phyloP scores from a whole-genome alignment of 1,140 invertebrate genomes.

The Drosophila ambigua region DNA sequence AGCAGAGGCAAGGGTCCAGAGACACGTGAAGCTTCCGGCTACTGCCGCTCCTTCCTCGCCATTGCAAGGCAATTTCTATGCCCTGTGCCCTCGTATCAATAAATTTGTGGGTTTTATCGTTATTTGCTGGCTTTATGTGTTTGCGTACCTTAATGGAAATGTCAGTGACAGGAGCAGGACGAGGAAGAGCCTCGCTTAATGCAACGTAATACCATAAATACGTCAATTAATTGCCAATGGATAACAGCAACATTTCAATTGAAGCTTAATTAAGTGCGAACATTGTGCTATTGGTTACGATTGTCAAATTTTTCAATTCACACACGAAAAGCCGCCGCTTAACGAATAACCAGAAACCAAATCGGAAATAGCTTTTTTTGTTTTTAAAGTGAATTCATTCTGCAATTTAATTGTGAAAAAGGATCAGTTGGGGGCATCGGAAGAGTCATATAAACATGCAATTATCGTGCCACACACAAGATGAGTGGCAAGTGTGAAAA shows the following conservation, averaged over 20 bases:
- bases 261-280: not conserved
- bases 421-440: conserved; percentile 24
- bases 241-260: not conserved
- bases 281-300: no score
- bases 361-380: not conserved
- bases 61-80: conserved; percentile 70
- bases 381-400: not conserved
- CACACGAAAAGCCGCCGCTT: not conserved
- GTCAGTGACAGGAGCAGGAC: no score
- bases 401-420: conserved; percentile 31
- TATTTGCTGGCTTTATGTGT: conserved; percentile 77
- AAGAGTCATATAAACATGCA: conserved; percentile 61
- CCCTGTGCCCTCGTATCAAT: conserved; percentile 66
- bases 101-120: conserved; percentile 79
- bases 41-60: conserved; percentile 5
- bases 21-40: conserved; percentile 32
- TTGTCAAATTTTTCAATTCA: not conserved
- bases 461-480: conserved; percentile 42
- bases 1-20: not conserved
- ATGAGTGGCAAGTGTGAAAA: conserved; percentile 5
- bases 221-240: no score
- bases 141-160: conserved; percentile 18
- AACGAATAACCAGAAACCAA: conserved; percentile 12
- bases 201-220: no score
- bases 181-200: no score